Evolutionary conservation across 92 coral and sea anemone species (phyloP).

Genomic region (Zoanthus sansibaricus): DNA sequence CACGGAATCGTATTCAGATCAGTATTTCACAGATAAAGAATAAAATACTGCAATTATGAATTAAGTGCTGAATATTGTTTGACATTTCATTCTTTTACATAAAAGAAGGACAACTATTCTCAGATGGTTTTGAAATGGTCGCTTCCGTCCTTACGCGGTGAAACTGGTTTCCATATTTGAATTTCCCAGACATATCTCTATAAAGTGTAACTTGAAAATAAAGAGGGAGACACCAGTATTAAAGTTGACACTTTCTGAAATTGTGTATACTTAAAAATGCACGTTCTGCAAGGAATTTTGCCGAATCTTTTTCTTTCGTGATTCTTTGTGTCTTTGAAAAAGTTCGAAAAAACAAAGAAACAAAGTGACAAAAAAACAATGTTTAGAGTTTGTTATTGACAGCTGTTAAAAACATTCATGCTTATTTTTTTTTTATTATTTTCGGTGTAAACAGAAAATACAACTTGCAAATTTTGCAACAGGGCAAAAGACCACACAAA

Average conservation of each 20-base stretch:
- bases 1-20: slow-evolving; percentile 27
- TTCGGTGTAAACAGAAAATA: background rate
- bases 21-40: background rate
- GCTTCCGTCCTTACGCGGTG: background rate
- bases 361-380: background rate
- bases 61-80: background rate
- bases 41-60: no score
- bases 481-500: background rate
- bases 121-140: background rate
- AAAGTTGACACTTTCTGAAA: slow-evolving; percentile 20
- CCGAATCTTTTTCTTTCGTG: background rate
- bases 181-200: slow-evolving; percentile 14
- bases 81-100: background rate
- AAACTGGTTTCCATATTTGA: background rate
- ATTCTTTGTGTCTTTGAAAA: background rate
- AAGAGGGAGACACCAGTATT: background rate
- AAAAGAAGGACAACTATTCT: background rate
- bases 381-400: slow-evolving; percentile 8
- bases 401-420: slow-evolving; percentile 21
- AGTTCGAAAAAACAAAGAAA: background rate
- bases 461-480: background rate
- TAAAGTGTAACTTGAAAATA: background rate
- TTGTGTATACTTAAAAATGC: slow-evolving; percentile 1
- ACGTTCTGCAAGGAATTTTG: background rate
- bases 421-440: background rate